Percentiles rank a stretch among this genome's conserved stretches.
Conservation (phyloP, 2,888 invertebrate species). For the Acholoe squamosa region DNA sequence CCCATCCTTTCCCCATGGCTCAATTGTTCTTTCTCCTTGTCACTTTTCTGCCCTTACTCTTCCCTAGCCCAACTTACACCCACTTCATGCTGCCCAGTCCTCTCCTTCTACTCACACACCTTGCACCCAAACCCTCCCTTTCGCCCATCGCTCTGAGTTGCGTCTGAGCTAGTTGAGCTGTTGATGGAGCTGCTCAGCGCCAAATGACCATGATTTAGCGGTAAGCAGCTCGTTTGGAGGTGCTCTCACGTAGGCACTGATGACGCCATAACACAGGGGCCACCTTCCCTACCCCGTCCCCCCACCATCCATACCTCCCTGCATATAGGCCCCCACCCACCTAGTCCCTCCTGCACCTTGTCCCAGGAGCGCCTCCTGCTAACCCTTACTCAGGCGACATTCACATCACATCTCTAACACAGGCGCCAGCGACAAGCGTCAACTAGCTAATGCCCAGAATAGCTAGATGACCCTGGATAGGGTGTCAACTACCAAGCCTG, state of each 20-base stretch:
- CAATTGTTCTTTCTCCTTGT: background rate
- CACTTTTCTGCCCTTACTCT: background rate
- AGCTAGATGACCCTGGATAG: too few relatives aligned
- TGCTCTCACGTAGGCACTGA: slow-evolving; percentile 14
- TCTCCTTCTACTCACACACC: background rate
- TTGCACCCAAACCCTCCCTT: background rate
- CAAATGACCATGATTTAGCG: slow-evolving; percentile 37
- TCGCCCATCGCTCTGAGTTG: background rate
- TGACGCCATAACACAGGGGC: slow-evolving; percentile 2
- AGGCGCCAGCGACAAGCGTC: too few relatives aligned
- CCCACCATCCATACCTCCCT: slow-evolving; percentile 21
- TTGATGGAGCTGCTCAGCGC: slow-evolving; percentile 23
- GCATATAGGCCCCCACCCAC: background rate
- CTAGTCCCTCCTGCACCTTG: too few relatives aligned
- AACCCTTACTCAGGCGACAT: too few relatives aligned
- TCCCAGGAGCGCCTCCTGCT: too few relatives aligned
- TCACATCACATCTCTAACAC: too few relatives aligned
- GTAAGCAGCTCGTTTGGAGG: background rate
- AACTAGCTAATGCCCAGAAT: too few relatives aligned
- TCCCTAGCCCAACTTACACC: background rate
- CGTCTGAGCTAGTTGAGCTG: background rate
- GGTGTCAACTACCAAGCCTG: too few relatives aligned
- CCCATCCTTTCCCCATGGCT: background rate
- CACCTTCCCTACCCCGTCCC: background rate
- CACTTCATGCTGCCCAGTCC: too few relatives aligned